These are phyloP conservation scores for Sturnira hondurensis DNA, from an alignment of 2,113 vertebrate species.

Conservation along the genomic window DNA sequence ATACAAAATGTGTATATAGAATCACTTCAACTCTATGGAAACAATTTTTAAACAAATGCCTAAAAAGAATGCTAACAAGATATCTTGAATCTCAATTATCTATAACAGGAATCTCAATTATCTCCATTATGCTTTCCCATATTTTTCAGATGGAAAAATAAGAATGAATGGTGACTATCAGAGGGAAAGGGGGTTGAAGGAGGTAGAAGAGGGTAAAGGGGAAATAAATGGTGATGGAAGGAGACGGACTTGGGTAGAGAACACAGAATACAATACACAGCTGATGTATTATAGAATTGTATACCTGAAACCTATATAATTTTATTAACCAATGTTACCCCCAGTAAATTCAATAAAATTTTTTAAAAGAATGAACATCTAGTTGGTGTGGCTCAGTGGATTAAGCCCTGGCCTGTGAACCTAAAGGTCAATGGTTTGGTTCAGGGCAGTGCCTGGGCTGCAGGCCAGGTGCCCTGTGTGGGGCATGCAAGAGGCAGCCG, in stretches of 20 bases:
- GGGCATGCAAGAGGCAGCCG: too few relatives aligned
- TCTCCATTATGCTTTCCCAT: neutral
- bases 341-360: neutral
- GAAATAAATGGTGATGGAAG: neutral
- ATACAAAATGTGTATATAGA: neutral
- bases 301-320: neutral
- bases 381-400: too few relatives aligned
- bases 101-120: neutral
- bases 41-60: conserved; percentile 14
- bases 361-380: neutral
- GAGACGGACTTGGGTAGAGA: neutral
- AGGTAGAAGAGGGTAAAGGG: neutral
- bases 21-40: neutral
- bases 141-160: neutral
- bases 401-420: too few relatives aligned
- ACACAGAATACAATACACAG: neutral
- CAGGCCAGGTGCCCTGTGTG: too few relatives aligned
- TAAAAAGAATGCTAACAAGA: neutral
- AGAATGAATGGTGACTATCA: neutral
- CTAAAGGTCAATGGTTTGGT: too few relatives aligned
- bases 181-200: neutral
- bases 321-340: neutral
- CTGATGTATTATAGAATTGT: neutral
- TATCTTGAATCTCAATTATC: neutral
- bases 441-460: too few relatives aligned